A percentile compares a stretch with the other conserved stretches of the same genome.
Conservation (phyloP, 2,797 vertebrate genomes). For the Vespertilio murinus region DNA sequence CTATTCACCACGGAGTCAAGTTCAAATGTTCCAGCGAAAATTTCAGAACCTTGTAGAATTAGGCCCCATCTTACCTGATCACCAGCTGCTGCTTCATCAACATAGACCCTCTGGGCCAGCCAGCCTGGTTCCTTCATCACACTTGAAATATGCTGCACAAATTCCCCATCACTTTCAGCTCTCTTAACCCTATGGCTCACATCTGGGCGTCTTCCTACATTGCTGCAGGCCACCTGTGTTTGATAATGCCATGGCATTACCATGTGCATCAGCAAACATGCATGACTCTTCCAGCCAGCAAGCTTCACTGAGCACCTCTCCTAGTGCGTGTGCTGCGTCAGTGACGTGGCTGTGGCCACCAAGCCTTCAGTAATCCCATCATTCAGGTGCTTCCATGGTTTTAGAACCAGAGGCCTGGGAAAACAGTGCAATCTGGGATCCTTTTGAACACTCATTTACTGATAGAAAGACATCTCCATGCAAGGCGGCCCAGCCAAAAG, state of each 20-base stretch:
- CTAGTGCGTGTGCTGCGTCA: background rate
- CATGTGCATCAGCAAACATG: rapidly evolving
- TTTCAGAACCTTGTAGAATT: background rate
- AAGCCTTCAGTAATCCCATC: too few species aligned
- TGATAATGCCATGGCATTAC: rapidly evolving
- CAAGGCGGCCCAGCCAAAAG: background rate
- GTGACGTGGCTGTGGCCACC: rapidly evolving
- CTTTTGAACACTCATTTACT: background rate
- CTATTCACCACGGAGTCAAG: background rate
- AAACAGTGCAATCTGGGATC: background rate
- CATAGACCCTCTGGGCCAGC: background rate
- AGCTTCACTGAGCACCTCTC: background rate
- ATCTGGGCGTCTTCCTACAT: background rate
- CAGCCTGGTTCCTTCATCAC: background rate
- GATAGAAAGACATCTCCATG: background rate
- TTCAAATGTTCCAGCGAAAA: background rate
- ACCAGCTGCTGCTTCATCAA: background rate
- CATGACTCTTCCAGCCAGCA: background rate
- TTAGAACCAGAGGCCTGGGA: background rate
- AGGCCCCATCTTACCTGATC: background rate
- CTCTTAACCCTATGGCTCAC: background rate
- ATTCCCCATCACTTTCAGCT: background rate
- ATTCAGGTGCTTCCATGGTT: rapidly evolving
- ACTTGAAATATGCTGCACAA: background rate
- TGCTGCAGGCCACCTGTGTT: too few species aligned